Percentiles rank a stretch among this genome's conserved stretches.
phyloP scores from a whole-genome alignment of 2,113 vertebrate species.

The Coreoperca whiteheadi region DNA sequence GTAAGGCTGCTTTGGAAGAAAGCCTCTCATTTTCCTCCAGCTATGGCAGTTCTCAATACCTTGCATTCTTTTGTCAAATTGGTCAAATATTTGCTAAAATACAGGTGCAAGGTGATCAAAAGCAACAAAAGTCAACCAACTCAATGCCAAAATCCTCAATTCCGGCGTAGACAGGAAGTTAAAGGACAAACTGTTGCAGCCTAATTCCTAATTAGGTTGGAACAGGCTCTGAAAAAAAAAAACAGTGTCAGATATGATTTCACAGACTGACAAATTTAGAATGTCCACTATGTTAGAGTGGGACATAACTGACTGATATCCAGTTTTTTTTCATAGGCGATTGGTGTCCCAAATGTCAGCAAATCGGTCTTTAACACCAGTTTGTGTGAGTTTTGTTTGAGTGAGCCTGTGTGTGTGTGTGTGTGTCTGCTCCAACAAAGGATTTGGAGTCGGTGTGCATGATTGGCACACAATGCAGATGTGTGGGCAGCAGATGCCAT shows the following conservation, averaged over 20 bases:
- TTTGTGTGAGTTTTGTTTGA: constrained; percentile 20
- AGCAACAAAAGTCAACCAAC: neutral
- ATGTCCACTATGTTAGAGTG: neutral
- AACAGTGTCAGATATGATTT: constrained; percentile 1
- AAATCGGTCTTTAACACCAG: neutral
- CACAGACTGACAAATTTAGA: neutral
- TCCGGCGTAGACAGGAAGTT: neutral
- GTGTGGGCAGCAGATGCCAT: constrained; percentile 94
- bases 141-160: neutral
- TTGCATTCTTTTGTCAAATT: neutral
- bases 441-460: constrained; percentile 62
- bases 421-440: constrained; percentile 34
- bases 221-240: neutral
- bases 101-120: neutral
- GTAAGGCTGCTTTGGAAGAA: neutral
- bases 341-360: constrained; percentile 1
- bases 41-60: neutral
- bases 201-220: neutral
- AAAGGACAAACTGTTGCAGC: too few species aligned
- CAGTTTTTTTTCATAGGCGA: neutral
- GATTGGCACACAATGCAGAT: constrained; percentile 90
- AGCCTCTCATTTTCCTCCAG: neutral
- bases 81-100: neutral
- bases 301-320: neutral
- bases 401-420: constrained; percentile 20